These are phyloP conservation scores for Trichogramma evanescens DNA, from an alignment of 2,888 invertebrate species.

Conservation along the genomic window DNA sequence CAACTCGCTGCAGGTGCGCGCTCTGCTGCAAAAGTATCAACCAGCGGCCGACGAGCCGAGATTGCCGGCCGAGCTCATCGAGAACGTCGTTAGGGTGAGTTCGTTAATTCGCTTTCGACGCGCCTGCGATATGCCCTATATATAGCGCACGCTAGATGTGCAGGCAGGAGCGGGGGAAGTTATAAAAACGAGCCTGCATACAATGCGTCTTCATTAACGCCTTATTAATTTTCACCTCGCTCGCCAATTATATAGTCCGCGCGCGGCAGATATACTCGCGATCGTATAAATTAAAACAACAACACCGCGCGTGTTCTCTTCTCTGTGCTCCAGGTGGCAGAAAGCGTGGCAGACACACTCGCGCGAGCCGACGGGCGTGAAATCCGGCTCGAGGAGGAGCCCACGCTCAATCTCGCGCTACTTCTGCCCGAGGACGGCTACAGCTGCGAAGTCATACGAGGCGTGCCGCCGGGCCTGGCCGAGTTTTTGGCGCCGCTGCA, in stretches of 20 bases:
- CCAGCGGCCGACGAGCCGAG: conserved; percentile 57
- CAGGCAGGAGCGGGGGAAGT: not conserved
- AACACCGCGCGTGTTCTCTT: conserved; percentile 19
- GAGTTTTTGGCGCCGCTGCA: conserved; percentile 81
- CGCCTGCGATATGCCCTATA: too few species aligned
- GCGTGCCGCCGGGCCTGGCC: conserved; percentile 86
- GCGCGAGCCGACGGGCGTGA: conserved; percentile 85
- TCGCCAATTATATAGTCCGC: conserved; percentile 13
- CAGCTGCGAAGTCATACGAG: conserved; percentile 91
- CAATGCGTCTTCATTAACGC: not conserved
- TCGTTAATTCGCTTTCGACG: not conserved
- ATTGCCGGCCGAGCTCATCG: conserved; percentile 57
- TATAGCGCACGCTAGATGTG: not conserved
- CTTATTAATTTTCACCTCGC: too few species aligned
- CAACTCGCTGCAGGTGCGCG: conserved; percentile 89
- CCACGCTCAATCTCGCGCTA: conserved; percentile 81
- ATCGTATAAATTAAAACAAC: too few species aligned
- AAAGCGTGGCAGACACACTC: conserved; percentile 85
- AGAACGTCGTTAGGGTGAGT: conserved; percentile 54
- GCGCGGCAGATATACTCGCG: too few species aligned
- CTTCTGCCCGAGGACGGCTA: conserved; percentile 96
- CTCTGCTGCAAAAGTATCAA: conserved; percentile 72
- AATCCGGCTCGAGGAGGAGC: conserved; percentile 85
- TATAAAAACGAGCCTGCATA: not conserved
- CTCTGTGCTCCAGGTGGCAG: conserved; percentile 57